Conservation (phyloP, 1,140 invertebrate genomes). For the Brachionus koreanus region DNA sequence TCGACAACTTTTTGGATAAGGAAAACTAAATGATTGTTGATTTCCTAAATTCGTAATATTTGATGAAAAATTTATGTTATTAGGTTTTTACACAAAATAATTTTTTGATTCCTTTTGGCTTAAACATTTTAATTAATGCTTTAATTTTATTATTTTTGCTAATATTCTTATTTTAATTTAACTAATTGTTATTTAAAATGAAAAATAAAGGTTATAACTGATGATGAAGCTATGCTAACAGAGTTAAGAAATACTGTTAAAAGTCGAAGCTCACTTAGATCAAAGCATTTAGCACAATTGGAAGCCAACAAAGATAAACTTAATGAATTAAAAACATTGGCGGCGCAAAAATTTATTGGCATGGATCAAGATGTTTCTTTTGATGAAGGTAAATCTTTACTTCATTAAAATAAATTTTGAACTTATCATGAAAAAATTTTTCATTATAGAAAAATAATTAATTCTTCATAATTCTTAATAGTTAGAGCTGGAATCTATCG, state of each 20-base stretch:
- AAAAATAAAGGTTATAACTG: neutral
- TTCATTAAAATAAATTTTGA: neutral
- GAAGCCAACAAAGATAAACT: constrained; percentile 27
- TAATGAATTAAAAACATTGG: constrained; percentile 6
- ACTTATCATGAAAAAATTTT: too few relatives aligned
- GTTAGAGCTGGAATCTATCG: too few relatives aligned
- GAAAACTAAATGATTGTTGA: too few relatives aligned
- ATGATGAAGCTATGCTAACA: constrained; percentile 18
- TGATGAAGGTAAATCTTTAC: neutral
- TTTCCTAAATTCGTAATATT: too few relatives aligned
- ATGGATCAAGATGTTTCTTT: constrained; percentile 13
- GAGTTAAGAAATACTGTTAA: constrained; percentile 1
- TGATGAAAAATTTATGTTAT: too few relatives aligned
- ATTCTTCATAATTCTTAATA: too few relatives aligned
- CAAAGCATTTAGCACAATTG: constrained; percentile 38
- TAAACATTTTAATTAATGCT: too few relatives aligned
- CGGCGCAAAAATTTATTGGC: constrained; percentile 5
- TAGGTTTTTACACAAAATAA: too few relatives aligned
- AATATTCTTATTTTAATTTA: neutral
- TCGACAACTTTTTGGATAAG: too few relatives aligned
- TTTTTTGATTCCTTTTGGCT: too few relatives aligned
- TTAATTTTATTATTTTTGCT: too few relatives aligned
- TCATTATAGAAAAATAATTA: too few relatives aligned
- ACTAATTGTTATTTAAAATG: neutral
- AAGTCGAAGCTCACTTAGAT: constrained; percentile 30